Conservation (phyloP, 2,888 invertebrate genomes). For the Sminthurides aquaticus region DNA sequence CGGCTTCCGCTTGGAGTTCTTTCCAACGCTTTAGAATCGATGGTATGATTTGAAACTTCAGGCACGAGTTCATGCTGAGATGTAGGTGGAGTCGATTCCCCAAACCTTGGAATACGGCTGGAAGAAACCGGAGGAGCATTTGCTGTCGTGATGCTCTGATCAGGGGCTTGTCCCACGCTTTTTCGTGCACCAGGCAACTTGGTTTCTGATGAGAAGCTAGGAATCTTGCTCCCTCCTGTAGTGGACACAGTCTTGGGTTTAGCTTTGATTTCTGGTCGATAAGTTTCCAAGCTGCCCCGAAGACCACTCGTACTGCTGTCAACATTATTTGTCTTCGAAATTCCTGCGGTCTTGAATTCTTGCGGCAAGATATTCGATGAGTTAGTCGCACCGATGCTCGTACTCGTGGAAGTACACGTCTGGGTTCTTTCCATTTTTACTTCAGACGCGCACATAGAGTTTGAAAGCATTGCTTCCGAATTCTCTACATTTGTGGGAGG, state of each 20-base stretch:
- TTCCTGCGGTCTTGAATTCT: not conserved
- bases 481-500: not conserved
- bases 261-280: not conserved
- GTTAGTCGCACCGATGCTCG: not conserved
- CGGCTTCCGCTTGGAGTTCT: slow-evolving; percentile 28
- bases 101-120: slow-evolving; percentile 15
- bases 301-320: not conserved
- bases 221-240: slow-evolving; percentile 4
- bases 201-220: not conserved
- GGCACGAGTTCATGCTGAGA: not conserved
- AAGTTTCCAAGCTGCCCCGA: too few relatives aligned
- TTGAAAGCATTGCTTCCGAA: not conserved
- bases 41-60: not conserved
- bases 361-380: not conserved
- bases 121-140: not conserved
- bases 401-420: not conserved
- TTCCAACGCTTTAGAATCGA: not conserved
- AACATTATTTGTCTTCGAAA: not conserved
- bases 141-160: not conserved
- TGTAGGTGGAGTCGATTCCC: not conserved
- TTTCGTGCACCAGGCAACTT: not conserved
- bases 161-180: not conserved
- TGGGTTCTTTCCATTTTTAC: not conserved
- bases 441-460: not conserved
- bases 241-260: slow-evolving; percentile 4